These are phyloP conservation scores for Pseudochaenichthys georgianus DNA, from an alignment of 2,797 vertebrate species.

Conservation along the genomic window DNA sequence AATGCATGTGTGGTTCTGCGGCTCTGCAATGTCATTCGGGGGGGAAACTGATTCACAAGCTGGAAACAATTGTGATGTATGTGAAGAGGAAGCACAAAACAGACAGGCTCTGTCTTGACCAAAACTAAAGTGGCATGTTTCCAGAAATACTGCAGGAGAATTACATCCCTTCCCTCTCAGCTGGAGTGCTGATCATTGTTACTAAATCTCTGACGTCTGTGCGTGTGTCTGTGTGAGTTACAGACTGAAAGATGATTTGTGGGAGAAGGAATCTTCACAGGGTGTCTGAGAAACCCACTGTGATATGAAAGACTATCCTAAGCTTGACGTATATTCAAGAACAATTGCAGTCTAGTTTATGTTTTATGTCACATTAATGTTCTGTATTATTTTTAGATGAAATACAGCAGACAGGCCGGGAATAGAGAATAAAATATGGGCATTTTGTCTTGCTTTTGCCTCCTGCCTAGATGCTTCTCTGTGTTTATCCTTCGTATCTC, in stretches of 20 bases:
- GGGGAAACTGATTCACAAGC: not conserved
- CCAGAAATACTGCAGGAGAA: conserved; percentile 62
- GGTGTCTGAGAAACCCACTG: conserved; percentile 35
- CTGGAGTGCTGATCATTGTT: conserved; percentile 50
- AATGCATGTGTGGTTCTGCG: not conserved
- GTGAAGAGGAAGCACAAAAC: conserved; percentile 46
- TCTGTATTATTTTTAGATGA: conserved; percentile 22
- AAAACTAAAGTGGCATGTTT: conserved; percentile 49
- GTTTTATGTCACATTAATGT: conserved; percentile 31
- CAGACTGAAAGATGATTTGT: conserved; percentile 51
- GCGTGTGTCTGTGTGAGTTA: conserved; percentile 37
- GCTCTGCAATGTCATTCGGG: conserved; percentile 22
- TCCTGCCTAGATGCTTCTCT: conserved; percentile 8
- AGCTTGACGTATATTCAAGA: conserved; percentile 33
- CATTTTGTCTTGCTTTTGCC: not conserved
- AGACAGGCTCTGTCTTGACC: conserved; percentile 33
- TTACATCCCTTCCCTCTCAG: conserved; percentile 46
- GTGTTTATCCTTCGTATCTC: conserved; percentile 35
- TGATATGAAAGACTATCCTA: conserved; percentile 15
- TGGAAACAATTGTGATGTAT: conserved; percentile 43
- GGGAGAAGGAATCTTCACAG: conserved; percentile 41
- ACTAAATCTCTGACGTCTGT: conserved; percentile 42
- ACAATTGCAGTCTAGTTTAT: conserved; percentile 37
- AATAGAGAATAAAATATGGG: conserved; percentile 21
- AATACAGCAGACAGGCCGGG: conserved; percentile 19